Conservation (phyloP, 1,140 invertebrate genomes). For the Vollenhovia emeryi region DNA sequence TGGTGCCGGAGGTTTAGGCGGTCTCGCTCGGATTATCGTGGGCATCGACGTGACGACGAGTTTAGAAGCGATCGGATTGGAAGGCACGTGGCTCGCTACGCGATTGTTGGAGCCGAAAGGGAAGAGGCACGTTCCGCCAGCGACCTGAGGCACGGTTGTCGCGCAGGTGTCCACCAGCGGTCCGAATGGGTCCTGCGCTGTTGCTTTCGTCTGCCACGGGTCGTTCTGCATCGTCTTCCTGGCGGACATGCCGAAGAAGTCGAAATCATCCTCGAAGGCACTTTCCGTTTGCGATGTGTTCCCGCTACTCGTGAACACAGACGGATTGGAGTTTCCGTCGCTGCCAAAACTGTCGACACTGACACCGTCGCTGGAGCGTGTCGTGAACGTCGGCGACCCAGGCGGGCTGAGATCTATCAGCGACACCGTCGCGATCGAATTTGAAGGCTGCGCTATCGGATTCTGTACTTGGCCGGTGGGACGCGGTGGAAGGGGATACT, state of each 20-base stretch:
- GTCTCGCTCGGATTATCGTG: slow-evolving; percentile 88
- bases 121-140: slow-evolving; percentile 78
- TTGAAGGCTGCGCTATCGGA: slow-evolving; percentile 52
- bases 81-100: slow-evolving; percentile 65
- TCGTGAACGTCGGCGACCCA: slow-evolving; percentile 90
- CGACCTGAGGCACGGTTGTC: slow-evolving; percentile 44
- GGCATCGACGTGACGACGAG: slow-evolving; percentile 83
- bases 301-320: slow-evolving; percentile 86
- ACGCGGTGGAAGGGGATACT: slow-evolving; percentile 34
- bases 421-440: slow-evolving; percentile 66
- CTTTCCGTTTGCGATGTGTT: slow-evolving; percentile 91
- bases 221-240: slow-evolving; percentile 74
- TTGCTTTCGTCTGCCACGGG: slow-evolving; percentile 79
- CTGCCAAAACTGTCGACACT: slow-evolving; percentile 91
- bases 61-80: slow-evolving; percentile 51
- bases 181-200: slow-evolving; percentile 78
- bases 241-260: slow-evolving; percentile 84
- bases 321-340: slow-evolving; percentile 88
- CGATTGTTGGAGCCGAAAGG: slow-evolving; percentile 73
- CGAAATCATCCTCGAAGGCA: slow-evolving; percentile 92
- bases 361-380: slow-evolving; percentile 90
- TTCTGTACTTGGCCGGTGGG: slow-evolving; percentile 43
- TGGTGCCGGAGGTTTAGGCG: slow-evolving; percentile 73
- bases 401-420: slow-evolving; percentile 86
- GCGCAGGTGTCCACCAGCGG: slow-evolving; percentile 66